Evolutionary conservation across 2,797 vertebrate genomes (phyloP).

Genomic region (Arnoldichthys spilopterus): DNA sequence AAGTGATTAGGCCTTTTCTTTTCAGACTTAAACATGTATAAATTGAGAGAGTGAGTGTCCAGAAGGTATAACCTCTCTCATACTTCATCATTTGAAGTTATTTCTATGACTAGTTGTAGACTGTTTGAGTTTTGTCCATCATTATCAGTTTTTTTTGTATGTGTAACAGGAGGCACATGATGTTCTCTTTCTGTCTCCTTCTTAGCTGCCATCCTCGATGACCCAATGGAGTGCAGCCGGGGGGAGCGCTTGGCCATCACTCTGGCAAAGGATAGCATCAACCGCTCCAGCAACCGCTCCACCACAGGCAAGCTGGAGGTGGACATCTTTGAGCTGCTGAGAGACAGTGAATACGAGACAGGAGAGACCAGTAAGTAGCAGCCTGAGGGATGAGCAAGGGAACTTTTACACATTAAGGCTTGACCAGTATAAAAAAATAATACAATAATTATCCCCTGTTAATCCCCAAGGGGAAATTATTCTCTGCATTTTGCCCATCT

Average conservation of each 20-base stretch:
- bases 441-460: too few species aligned
- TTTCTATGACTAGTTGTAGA: background rate
- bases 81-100: background rate
- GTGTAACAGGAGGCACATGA: background rate
- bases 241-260: conserved; percentile 98
- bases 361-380: conserved; percentile 94
- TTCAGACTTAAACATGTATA: background rate
- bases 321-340: conserved; percentile 97
- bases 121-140: conserved; percentile 17
- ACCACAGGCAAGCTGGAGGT: conserved; percentile 95
- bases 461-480: too few species aligned
- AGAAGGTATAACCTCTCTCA: background rate
- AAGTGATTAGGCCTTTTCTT: background rate
- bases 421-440: background rate
- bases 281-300: conserved; percentile 89
- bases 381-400: background rate
- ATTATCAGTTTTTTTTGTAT: background rate
- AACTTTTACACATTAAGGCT: background rate
- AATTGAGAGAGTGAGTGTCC: background rate
- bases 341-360: conserved; percentile 98
- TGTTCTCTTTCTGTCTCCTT: conserved; percentile 30
- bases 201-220: conserved; percentile 95
- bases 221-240: conserved; percentile 99
- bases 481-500: too few species aligned
- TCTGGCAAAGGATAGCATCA: conserved; percentile 96